Conservation (phyloP, 2,797 vertebrate species). For the Spinibarbus caldwelli region DNA sequence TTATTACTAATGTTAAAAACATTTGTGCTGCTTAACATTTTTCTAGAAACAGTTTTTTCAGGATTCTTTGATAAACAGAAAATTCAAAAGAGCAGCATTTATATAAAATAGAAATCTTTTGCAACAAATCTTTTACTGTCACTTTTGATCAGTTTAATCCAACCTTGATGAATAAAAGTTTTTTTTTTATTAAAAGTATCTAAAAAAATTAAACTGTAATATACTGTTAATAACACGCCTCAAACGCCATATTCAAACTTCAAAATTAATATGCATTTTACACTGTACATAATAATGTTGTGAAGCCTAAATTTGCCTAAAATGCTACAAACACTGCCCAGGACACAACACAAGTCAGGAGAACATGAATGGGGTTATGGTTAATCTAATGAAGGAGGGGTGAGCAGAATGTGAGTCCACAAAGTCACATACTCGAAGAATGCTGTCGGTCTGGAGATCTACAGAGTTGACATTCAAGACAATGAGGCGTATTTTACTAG, state of each 20-base stretch:
- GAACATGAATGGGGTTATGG: not conserved
- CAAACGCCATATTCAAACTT: not conserved
- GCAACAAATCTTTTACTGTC: not conserved
- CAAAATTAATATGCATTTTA: not conserved
- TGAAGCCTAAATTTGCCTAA: not conserved
- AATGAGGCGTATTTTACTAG: slow-evolving; percentile 79
- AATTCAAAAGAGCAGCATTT: not conserved
- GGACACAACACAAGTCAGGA: not conserved
- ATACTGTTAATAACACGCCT: not conserved
- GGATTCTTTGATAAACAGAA: too few species aligned
- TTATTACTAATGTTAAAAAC: not conserved
- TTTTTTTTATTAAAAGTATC: too few species aligned
- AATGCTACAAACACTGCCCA: not conserved
- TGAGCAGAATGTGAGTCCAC: slow-evolving; percentile 35
- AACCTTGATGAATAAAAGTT: too few species aligned
- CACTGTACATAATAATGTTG: not conserved
- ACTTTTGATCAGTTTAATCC: too few species aligned
- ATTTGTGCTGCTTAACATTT: not conserved
- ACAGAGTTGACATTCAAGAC: slow-evolving; percentile 78
- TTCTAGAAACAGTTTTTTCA: not conserved
- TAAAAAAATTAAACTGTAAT: not conserved
- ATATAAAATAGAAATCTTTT: not conserved
- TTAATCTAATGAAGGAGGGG: slow-evolving; percentile 42
- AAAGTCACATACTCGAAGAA: slow-evolving; percentile 63
- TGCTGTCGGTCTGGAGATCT: slow-evolving; percentile 69